These are phyloP conservation scores for Pseudochaenichthys georgianus DNA, from an alignment of 2,797 vertebrate species.

Conservation along the genomic window DNA sequence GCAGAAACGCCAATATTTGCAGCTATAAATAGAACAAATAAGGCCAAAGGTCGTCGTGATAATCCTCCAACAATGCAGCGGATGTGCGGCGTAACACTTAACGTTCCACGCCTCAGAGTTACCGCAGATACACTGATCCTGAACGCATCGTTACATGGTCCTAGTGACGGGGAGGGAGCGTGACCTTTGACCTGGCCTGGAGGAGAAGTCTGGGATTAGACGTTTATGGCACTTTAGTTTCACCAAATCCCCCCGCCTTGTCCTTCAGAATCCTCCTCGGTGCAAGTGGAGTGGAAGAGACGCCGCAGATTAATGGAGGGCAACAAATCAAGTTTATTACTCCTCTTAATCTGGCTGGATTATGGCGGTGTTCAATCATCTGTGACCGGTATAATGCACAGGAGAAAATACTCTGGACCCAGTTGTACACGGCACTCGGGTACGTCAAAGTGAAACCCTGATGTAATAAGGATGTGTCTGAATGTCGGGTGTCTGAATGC, in stretches of 20 bases:
- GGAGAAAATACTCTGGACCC: not conserved
- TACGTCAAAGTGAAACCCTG: no score
- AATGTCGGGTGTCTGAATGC: no score
- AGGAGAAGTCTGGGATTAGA: conserved; percentile 68
- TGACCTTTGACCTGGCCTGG: conserved; percentile 68
- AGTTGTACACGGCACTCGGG: no score
- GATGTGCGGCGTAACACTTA: conserved; percentile 62
- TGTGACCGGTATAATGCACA: not conserved
- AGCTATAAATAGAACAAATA: conserved; percentile 79
- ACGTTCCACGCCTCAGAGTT: conserved; percentile 45
- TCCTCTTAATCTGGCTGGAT: conserved; percentile 3
- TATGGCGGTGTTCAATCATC: conserved; percentile 22
- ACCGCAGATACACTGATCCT: conserved; percentile 45
- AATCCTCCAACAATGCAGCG: conserved; percentile 71
- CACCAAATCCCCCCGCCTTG: conserved; percentile 45
- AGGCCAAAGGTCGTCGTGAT: conserved; percentile 59
- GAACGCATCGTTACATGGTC: conserved; percentile 29
- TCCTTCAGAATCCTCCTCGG: conserved; percentile 42
- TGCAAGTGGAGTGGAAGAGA: conserved; percentile 25
- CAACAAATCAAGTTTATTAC: conserved; percentile 14
- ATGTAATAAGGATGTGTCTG: no score
- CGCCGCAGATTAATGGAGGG: not conserved
- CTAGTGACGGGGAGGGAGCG: conserved; percentile 37
- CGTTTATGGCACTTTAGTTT: conserved; percentile 54
- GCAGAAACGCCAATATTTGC: conserved; percentile 74